Evolutionary conservation across 2,113 vertebrate species (phyloP).

Genomic region (Reinhardtius hippoglossoides): DNA sequence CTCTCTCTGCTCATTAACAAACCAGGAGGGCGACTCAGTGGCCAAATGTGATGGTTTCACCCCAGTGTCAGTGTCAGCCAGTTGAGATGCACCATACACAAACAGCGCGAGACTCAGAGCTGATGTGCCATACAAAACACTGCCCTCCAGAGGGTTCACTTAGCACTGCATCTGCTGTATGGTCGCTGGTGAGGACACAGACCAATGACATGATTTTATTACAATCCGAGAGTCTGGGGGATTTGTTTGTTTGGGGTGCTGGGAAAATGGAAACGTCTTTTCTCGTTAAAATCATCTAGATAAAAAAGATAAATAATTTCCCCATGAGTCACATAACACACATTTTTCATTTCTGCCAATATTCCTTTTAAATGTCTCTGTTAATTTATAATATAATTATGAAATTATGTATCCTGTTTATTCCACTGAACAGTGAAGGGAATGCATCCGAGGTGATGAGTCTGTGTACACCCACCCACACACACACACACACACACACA

Average conservation of each 20-base stretch:
- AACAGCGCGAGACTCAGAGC: slow-evolving; percentile 48
- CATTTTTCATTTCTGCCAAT: slow-evolving; percentile 39
- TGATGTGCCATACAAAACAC: slow-evolving; percentile 61
- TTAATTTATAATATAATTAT: slow-evolving; percentile 63
- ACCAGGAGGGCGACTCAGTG: slow-evolving; percentile 46
- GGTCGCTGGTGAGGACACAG: slow-evolving; percentile 33
- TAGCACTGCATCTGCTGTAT: slow-evolving; percentile 46
- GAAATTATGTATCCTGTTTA: slow-evolving; percentile 47
- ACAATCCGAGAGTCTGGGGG: slow-evolving; percentile 18
- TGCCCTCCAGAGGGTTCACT: slow-evolving; percentile 62
- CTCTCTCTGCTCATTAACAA: slow-evolving; percentile 53
- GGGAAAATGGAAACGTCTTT: slow-evolving; percentile 18
- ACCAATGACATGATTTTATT: slow-evolving; percentile 9
- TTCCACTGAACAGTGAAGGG: slow-evolving; percentile 36
- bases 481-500: slow-evolving; percentile 1
- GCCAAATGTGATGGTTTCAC: slow-evolving; percentile 38
- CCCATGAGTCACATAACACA: slow-evolving; percentile 21
- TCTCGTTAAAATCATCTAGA: slow-evolving; percentile 23
- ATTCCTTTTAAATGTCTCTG: slow-evolving; percentile 34
- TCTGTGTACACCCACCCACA: not conserved
- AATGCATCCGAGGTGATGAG: slow-evolving; percentile 53
- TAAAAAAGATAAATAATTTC: slow-evolving; percentile 4
- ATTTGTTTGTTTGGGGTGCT: slow-evolving; percentile 20
- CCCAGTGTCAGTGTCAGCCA: slow-evolving; percentile 1
- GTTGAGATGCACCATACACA: slow-evolving; percentile 27